These are phyloP conservation scores for Hormaphis cornu DNA, from an alignment of 1,140 invertebrate species.

Conservation along the genomic window DNA sequence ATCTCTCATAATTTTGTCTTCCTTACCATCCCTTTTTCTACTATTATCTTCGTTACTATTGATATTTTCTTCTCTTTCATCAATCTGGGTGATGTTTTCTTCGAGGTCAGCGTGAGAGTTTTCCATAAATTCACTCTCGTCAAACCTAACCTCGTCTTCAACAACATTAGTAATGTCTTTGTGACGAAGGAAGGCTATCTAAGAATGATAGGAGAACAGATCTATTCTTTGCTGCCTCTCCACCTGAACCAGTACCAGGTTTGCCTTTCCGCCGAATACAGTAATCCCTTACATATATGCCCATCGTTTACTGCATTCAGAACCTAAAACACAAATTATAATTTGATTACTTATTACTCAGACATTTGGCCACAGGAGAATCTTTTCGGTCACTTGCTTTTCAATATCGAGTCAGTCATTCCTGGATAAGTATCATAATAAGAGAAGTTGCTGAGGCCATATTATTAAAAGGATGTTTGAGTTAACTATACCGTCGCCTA, in stretches of 20 bases:
- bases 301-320: neutral
- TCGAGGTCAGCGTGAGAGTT: neutral
- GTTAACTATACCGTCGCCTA: neutral
- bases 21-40: slow-evolving; percentile 6
- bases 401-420: slow-evolving; percentile 18
- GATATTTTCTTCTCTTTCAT: slow-evolving; percentile 4
- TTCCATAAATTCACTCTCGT: slow-evolving; percentile 7
- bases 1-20: slow-evolving; percentile 5
- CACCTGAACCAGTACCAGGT: neutral
- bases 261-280: neutral
- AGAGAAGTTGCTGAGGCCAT: slow-evolving; percentile 1
- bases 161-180: neutral
- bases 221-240: slow-evolving; percentile 3
- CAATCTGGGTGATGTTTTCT: slow-evolving; percentile 12
- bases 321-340: neutral
- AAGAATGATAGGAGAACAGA: slow-evolving; percentile 14
- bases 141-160: neutral
- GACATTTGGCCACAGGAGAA: slow-evolving; percentile 33
- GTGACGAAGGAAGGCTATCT: slow-evolving; percentile 9
- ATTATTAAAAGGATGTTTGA: neutral
- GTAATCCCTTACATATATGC: neutral
- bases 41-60: slow-evolving; percentile 9
- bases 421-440: slow-evolving; percentile 20
- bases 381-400: slow-evolving; percentile 30
- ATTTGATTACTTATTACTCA: slow-evolving; percentile 25